Conservation (phyloP, 2,113 vertebrate species). For the Guaruba guarouba region DNA sequence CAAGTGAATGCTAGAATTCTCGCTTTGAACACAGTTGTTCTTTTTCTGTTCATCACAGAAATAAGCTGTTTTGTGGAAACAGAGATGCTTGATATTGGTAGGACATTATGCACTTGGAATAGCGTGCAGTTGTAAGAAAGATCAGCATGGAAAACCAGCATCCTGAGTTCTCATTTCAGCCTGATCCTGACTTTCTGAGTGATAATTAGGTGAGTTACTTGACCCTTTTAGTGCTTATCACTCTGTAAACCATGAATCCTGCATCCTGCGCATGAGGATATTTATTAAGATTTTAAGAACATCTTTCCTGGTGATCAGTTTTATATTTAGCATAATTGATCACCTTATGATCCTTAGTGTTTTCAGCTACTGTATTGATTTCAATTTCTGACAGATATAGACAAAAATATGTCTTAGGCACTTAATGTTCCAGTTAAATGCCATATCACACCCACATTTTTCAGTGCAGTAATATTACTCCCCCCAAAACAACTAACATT, state of each 20-base stretch:
- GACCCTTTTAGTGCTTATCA: background rate
- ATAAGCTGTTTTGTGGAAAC: background rate
- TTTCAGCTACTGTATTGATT: background rate
- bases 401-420: background rate
- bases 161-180: background rate
- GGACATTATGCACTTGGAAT: accelerated
- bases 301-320: background rate
- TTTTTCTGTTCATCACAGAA: background rate
- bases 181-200: background rate
- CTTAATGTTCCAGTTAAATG: background rate
- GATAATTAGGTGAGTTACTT: background rate
- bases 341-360: background rate
- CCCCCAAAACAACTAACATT: background rate
- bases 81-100: background rate
- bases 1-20: background rate
- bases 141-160: background rate
- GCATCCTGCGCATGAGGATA: background rate
- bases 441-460: background rate
- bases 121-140: background rate
- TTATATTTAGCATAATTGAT: background rate
- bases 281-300: background rate
- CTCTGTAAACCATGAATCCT: constrained; percentile 1
- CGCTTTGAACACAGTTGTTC: background rate
- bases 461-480: background rate
- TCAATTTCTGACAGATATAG: background rate